Conservation (phyloP, 2,113 vertebrate species). For the Emydocephalus ijimae region DNA sequence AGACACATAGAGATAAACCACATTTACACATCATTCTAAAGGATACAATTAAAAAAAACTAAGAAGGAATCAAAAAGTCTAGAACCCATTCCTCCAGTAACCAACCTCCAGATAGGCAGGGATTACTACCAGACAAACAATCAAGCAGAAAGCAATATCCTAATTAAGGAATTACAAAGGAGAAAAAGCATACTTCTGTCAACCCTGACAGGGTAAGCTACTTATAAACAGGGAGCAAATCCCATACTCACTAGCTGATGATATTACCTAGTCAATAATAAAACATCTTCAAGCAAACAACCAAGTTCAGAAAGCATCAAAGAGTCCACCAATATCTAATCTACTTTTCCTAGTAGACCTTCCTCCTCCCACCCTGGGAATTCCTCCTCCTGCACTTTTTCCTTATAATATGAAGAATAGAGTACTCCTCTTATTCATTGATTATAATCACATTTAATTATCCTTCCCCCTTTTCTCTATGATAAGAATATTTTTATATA, state of each 20-base stretch:
- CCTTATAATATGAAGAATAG: neutral
- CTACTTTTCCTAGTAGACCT: neutral
- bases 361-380: neutral
- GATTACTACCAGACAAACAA: neutral
- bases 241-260: neutral
- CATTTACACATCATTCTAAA: neutral
- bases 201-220: neutral
- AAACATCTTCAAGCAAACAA: neutral
- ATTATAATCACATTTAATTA: neutral
- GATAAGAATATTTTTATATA: neutral
- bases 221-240: neutral
- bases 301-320: neutral
- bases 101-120: neutral
- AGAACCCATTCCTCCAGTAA: neutral
- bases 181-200: neutral
- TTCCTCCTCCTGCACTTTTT: neutral
- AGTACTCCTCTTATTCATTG: neutral
- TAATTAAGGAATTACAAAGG: neutral
- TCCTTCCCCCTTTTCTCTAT: neutral
- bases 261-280: neutral
- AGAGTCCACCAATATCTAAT: neutral
- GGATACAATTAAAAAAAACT: neutral
- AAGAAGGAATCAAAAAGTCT: too few species aligned
- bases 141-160: neutral
- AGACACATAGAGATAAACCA: neutral